Evolutionary conservation across 2,113 vertebrate genomes (phyloP), one percentile per base, ranked within the genome.

Genomic region (Pelvicachromis taeniatus): DNA sequence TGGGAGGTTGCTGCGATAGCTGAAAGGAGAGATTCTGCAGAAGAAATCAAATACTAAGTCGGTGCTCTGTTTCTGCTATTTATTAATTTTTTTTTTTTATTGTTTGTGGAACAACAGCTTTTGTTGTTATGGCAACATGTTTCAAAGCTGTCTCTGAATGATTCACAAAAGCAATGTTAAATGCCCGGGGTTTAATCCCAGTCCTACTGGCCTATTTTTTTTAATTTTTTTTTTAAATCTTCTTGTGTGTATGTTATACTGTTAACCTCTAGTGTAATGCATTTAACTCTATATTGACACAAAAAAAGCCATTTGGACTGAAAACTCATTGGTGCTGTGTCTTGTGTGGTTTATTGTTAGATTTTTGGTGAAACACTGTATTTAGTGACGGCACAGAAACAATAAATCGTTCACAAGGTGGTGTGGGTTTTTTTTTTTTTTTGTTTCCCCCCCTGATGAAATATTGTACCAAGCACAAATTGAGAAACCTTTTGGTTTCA

Each of bases 401-500:
- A 16, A 68, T n/a, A 16, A 1, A 3, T 68, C n/a, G 38, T 42
- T 68, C 58, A 61, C 29, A 1, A 0, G 29, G 29, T 17, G 1
- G 54, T 9, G 4, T 6, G 31, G 31, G 31, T 33, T 7, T 35
- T 35, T 33, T 1, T 12, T 53, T 4, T 16, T 58, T 17, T 16
- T n/a, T n/a, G n/a, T n/a, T n/a, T n/a, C n/a, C n/a, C 6, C 16
- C 3, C 56, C 29, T 61, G 58, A 61, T 33, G 58, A 35, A 61
- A 19, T 61, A 61, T 35, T 1, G 58, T 33, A 61, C 0, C 16
- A 61, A 2, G 1, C 29, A 61, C 5, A 61, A 3, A 19, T 61
- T 11, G 29, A 33, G 58, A 33, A 33, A 61, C 10, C 0, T 7
- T 61, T 19, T 1, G 3, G 9, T 33, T 33, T 11, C 29, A 61